phyloP scores from a whole-genome alignment of 1,140 invertebrate species.

The Geopemphigus sp. region DNA sequence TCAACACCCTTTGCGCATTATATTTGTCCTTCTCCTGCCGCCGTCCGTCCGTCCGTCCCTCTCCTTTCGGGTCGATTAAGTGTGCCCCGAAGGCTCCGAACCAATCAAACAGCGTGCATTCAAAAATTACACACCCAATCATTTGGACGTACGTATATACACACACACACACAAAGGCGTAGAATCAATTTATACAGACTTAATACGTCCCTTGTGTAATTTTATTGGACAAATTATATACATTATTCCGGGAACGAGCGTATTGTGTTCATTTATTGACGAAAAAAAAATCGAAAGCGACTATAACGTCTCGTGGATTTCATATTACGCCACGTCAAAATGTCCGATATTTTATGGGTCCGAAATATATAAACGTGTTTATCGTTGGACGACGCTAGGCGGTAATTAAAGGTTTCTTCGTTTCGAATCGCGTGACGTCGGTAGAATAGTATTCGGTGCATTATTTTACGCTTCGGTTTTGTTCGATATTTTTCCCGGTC shows the following conservation, averaged over 20 bases:
- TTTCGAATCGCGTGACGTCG: too few relatives aligned
- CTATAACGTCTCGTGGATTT: too few relatives aligned
- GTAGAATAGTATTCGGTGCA: too few relatives aligned
- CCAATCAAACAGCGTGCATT: slow-evolving; percentile 46
- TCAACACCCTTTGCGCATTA: slow-evolving; percentile 41
- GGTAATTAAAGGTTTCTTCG: too few relatives aligned
- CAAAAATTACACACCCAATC: slow-evolving; percentile 47
- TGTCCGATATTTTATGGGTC: too few relatives aligned
- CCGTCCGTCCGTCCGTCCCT: not conserved
- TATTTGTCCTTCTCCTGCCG: slow-evolving; percentile 26
- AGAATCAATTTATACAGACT: slow-evolving; percentile 43
- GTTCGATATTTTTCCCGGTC: too few relatives aligned
- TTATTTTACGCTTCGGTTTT: too few relatives aligned
- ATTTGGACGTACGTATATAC: too few relatives aligned
- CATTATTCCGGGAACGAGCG: not conserved
- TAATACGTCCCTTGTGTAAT: slow-evolving; percentile 31
- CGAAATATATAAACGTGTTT: too few relatives aligned
- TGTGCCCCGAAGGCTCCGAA: slow-evolving; percentile 44
- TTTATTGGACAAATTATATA: slow-evolving; percentile 35
- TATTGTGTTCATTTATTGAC: not conserved
- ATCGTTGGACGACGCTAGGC: too few relatives aligned
- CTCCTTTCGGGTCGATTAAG: slow-evolving; percentile 41
- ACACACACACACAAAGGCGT: not conserved
- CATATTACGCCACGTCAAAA: too few relatives aligned
- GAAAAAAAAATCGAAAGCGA: not conserved